A percentile compares a stretch with the other conserved stretches of the same genome.
phyloP scores from a whole-genome alignment of 2,797 vertebrate species.

The Bradypodion ventrale region DNA sequence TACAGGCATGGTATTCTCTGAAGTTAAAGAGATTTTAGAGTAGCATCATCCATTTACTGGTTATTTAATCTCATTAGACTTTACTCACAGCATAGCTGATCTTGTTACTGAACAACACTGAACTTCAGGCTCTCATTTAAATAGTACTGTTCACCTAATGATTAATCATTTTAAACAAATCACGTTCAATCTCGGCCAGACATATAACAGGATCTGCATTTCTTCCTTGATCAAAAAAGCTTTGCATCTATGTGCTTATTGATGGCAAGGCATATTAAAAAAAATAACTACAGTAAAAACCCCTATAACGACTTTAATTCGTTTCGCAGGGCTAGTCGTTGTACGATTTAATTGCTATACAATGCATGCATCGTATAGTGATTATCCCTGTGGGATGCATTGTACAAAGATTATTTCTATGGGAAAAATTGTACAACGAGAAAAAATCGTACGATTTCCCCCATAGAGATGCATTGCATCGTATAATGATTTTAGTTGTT shows the following conservation, averaged over 20 bases:
- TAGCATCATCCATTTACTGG: slow-evolving; percentile 61
- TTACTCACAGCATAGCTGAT: slow-evolving; percentile 40
- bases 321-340: too few relatives aligned
- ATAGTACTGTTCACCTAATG: slow-evolving; percentile 1
- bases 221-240: slow-evolving; percentile 22
- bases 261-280: slow-evolving; percentile 5
- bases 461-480: too few relatives aligned
- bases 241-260: neutral
- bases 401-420: too few relatives aligned
- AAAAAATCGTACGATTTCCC: too few relatives aligned
- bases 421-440: too few relatives aligned
- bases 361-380: too few relatives aligned
- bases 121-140: slow-evolving; percentile 29
- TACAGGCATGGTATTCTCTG: slow-evolving; percentile 47
- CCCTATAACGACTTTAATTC: too few relatives aligned
- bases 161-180: slow-evolving; percentile 40
- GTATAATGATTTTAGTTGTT: too few relatives aligned
- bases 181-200: slow-evolving; percentile 29
- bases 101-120: slow-evolving; percentile 36
- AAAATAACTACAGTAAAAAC: too few relatives aligned
- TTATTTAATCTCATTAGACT: slow-evolving; percentile 50
- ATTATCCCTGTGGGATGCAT: too few relatives aligned
- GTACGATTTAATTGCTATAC: too few relatives aligned
- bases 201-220: neutral
- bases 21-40: slow-evolving; percentile 55